A percentile compares a stretch with the other conserved stretches of the same genome.
phyloP scores from a whole-genome alignment of 1,140 invertebrate species.

The Whitmania pigra region DNA sequence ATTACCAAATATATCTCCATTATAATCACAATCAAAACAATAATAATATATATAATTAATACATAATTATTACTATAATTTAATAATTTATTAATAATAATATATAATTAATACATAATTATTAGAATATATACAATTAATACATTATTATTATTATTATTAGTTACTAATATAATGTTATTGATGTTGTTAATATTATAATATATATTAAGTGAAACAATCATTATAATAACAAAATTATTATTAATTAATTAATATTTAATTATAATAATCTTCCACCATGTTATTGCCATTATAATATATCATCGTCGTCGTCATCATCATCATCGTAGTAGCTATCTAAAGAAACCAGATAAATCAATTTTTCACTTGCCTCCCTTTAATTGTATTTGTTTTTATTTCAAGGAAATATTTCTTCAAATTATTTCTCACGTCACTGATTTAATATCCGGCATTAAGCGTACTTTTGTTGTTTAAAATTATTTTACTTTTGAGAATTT shows the following conservation, averaged over 20 bases:
- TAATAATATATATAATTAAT: too few species aligned
- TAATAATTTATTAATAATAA: too few species aligned
- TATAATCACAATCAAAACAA: neutral
- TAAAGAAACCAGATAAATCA: neutral
- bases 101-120: too few species aligned
- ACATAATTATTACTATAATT: too few species aligned
- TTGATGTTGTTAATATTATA: too few species aligned
- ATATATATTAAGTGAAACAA: too few species aligned
- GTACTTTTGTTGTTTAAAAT: neutral
- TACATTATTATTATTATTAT: too few species aligned
- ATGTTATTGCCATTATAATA: neutral
- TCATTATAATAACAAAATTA: too few species aligned
- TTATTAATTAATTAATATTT: neutral
- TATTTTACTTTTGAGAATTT: neutral
- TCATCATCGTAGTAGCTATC: neutral
- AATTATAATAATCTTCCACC: neutral
- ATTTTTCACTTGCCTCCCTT: neutral
- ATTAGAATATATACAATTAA: too few species aligned
- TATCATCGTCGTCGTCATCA: neutral
- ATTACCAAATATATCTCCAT: neutral
- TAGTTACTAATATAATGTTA: too few species aligned
- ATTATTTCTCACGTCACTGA: neutral
- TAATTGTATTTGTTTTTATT: neutral
- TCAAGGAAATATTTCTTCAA: neutral
- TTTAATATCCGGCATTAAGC: neutral